Evolutionary conservation across 2,888 invertebrate species (phyloP).

Genomic region (Lathronympha strigana): DNA sequence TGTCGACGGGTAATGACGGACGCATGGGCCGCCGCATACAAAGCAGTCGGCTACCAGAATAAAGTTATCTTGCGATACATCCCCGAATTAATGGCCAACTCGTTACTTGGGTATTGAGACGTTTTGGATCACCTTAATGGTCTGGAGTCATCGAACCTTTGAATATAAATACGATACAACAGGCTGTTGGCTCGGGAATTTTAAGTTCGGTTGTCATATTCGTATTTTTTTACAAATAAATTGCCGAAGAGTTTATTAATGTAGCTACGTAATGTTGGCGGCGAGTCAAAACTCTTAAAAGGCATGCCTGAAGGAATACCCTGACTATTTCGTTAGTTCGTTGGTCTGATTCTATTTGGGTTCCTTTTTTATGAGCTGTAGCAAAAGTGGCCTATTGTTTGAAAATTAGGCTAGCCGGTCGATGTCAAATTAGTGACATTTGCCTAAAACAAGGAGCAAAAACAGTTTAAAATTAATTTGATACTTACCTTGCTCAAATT

Average conservation of each 20-base stretch:
- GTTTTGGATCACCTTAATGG: constrained; percentile 73
- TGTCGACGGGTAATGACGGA: constrained; percentile 77
- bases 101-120: constrained; percentile 83
- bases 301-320: too few relatives aligned
- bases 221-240: not conserved
- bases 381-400: too few relatives aligned
- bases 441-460: too few relatives aligned
- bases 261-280: too few relatives aligned
- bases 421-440: too few relatives aligned
- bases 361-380: too few relatives aligned
- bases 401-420: too few relatives aligned
- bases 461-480: too few relatives aligned
- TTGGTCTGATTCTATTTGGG: too few relatives aligned
- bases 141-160: constrained; percentile 68
- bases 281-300: too few relatives aligned
- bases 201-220: constrained; percentile 13
- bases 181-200: constrained; percentile 13
- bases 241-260: not conserved
- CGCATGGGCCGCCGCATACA: constrained; percentile 81
- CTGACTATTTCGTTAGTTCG: too few relatives aligned
- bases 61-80: constrained; percentile 84
- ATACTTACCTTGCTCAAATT: too few relatives aligned
- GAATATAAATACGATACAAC: constrained; percentile 50
- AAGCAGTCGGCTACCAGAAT: constrained; percentile 84
- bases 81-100: constrained; percentile 83